These are phyloP conservation scores for Buathra laborator DNA, from an alignment of 2,888 invertebrate genomes.

Conservation along the genomic window DNA sequence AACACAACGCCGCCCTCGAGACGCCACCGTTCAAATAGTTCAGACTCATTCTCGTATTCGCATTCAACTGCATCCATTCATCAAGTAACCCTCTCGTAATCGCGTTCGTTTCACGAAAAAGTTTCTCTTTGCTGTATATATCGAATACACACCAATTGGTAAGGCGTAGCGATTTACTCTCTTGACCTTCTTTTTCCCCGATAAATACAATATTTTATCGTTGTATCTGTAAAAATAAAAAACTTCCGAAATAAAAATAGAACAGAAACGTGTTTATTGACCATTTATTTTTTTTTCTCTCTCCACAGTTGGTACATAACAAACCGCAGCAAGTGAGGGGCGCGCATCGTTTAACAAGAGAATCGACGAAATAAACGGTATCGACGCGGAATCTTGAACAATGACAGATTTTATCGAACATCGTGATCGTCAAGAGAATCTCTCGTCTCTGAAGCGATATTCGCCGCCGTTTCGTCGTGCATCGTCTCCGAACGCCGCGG, in stretches of 20 bases:
- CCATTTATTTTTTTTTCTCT: slow-evolving; percentile 22
- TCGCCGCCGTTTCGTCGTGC: slow-evolving; percentile 48
- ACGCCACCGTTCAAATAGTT: slow-evolving; percentile 3
- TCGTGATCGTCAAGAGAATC: slow-evolving; percentile 72
- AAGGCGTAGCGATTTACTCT: slow-evolving; percentile 29
- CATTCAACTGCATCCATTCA: background rate
- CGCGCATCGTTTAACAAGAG: background rate
- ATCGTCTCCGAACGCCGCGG: slow-evolving; percentile 55
- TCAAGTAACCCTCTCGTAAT: background rate
- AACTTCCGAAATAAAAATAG: too few species aligned
- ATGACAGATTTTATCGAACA: slow-evolving; percentile 78
- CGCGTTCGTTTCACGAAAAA: background rate
- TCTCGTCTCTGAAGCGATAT: slow-evolving; percentile 72
- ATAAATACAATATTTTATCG: too few species aligned
- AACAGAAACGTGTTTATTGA: background rate
- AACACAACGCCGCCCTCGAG: background rate
- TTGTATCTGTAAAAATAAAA: too few species aligned
- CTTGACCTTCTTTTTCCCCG: slow-evolving; percentile 1
- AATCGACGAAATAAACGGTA: slow-evolving; percentile 44
- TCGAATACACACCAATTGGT: slow-evolving; percentile 12
- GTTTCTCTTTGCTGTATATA: background rate
- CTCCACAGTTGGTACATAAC: slow-evolving; percentile 61
- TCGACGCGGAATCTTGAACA: too few species aligned
- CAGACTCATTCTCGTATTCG: slow-evolving; percentile 28
- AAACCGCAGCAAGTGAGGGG: slow-evolving; percentile 32